Conservation (phyloP, 2,888 invertebrate genomes). For the Drosophila trichaetosa region DNA sequence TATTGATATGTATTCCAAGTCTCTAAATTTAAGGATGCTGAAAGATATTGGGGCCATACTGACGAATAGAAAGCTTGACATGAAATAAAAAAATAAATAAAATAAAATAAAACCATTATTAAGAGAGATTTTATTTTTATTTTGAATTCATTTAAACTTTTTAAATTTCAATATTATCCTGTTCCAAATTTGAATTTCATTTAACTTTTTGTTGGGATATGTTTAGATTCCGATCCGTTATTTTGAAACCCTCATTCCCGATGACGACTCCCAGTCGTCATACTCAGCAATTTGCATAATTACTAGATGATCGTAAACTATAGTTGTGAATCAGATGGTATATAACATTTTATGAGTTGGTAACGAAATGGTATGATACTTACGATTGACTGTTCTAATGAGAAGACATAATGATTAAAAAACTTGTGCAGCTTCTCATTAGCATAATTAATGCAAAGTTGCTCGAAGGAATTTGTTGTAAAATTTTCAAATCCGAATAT, state of each 20-base stretch:
- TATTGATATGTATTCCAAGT: not conserved
- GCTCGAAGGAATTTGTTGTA: slow-evolving; percentile 95
- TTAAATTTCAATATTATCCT: not conserved
- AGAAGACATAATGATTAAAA: slow-evolving; percentile 98
- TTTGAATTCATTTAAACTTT: too few relatives aligned
- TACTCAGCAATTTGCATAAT: not conserved
- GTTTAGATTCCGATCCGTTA: too few relatives aligned
- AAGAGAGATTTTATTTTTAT: too few relatives aligned
- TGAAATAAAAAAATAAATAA: too few relatives aligned
- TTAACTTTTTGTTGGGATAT: too few relatives aligned
- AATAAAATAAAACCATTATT: too few relatives aligned
- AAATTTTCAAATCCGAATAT: slow-evolving; percentile 98
- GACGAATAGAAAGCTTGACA: too few relatives aligned
- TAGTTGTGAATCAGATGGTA: not conserved
- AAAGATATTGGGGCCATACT: too few relatives aligned
- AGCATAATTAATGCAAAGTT: slow-evolving; percentile 96
- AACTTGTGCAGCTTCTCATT: slow-evolving; percentile 98
- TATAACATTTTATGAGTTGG: not conserved
- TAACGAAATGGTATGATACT: slow-evolving; percentile 84
- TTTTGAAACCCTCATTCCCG: not conserved
- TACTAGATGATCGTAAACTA: not conserved
- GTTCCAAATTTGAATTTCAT: not conserved
- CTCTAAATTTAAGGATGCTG: too few relatives aligned
- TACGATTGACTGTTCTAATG: slow-evolving; percentile 96
- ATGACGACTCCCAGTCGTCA: not conserved